phyloP scores from a whole-genome alignment of 2,888 invertebrate species.

The Aricia artaxerxes region DNA sequence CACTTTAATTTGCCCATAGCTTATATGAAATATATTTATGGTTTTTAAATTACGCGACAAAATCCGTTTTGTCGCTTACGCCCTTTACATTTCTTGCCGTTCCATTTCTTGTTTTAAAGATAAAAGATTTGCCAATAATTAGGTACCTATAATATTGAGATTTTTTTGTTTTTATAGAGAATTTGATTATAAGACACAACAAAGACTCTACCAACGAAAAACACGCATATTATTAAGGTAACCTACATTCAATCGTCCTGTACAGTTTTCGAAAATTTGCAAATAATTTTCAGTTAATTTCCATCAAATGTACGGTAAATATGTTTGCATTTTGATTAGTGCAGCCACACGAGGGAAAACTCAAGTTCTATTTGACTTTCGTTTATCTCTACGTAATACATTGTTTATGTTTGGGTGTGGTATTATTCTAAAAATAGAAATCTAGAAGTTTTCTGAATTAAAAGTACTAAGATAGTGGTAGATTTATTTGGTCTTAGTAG shows the following conservation, averaged over 20 bases:
- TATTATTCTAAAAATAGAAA: background rate
- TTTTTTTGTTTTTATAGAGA: too few species aligned
- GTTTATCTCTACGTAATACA: background rate
- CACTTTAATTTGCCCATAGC: too few species aligned
- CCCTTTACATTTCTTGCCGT: too few species aligned
- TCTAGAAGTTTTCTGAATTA: background rate
- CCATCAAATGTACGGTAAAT: slow-evolving; percentile 12
- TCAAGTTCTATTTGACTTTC: slow-evolving; percentile 10
- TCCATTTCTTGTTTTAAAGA: too few species aligned
- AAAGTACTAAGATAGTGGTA: background rate
- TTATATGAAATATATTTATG: too few species aligned
- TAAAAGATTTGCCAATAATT: too few species aligned
- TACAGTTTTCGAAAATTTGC: slow-evolving; percentile 18
- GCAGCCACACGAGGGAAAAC: slow-evolving; percentile 7
- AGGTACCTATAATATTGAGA: too few species aligned
- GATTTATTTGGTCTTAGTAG: background rate
- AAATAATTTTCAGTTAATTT: slow-evolving; percentile 25
- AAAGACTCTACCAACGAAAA: too few species aligned
- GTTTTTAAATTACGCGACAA: too few species aligned
- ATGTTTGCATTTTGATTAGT: slow-evolving; percentile 5
- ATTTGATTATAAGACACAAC: too few species aligned
- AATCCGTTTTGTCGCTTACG: too few species aligned
- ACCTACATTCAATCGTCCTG: slow-evolving; percentile 16
- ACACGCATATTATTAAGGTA: background rate
- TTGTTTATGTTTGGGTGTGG: slow-evolving; percentile 11